Evolutionary conservation across 2,888 invertebrate species (phyloP).

Genomic region (Cephus sareptanus): DNA sequence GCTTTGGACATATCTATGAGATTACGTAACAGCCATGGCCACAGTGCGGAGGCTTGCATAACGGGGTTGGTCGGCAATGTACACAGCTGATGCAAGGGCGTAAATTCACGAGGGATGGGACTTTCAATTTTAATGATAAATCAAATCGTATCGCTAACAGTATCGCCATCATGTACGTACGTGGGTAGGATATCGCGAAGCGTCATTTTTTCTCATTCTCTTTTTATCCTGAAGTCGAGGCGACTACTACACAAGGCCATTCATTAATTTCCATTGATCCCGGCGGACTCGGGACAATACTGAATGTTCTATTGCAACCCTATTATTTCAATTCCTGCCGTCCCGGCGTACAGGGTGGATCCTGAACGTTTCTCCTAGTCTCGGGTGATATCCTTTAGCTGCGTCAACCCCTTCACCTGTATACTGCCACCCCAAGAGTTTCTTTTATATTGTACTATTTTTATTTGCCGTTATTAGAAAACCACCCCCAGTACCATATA

Average conservation of each 20-base stretch:
- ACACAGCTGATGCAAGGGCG: not conserved
- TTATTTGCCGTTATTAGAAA: not conserved
- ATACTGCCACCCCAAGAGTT: not conserved
- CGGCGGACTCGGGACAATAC: slow-evolving; percentile 42
- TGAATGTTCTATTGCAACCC: slow-evolving; percentile 37
- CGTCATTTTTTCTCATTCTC: not conserved
- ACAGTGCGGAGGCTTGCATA: not conserved
- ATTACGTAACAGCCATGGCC: slow-evolving; percentile 1
- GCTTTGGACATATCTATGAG: slow-evolving; percentile 2
- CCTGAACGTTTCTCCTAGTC: slow-evolving; percentile 27
- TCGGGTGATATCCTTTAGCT: slow-evolving; percentile 1
- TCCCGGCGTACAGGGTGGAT: not conserved
- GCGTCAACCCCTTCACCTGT: not conserved
- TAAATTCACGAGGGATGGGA: not conserved
- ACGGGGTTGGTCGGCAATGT: not conserved
- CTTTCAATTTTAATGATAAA: not conserved
- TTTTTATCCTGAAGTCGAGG: slow-evolving; percentile 32
- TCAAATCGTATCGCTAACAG: not conserved
- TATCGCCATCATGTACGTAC: not conserved
- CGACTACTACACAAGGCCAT: slow-evolving; percentile 37
- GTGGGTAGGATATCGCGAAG: not conserved
- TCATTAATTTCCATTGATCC: slow-evolving; percentile 48
- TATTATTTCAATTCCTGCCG: slow-evolving; percentile 37
- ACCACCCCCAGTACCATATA: not conserved
- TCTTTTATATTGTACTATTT: not conserved